Evolutionary conservation across 2,797 vertebrate species (phyloP).

Genomic region (Parauchenoglanis punctatus): DNA sequence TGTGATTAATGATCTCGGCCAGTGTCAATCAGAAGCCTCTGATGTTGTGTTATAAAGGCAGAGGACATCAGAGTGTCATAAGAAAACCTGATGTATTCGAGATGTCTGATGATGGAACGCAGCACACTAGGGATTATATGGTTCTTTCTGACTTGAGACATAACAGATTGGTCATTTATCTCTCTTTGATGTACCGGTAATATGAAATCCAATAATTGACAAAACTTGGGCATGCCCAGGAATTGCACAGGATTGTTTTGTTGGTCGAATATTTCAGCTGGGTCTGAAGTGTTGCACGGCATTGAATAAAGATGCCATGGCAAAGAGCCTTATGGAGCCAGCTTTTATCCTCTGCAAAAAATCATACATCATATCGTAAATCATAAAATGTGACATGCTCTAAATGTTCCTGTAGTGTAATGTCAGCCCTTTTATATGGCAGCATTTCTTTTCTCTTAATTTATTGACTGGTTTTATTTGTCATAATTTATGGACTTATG

Average conservation of each 20-base stretch:
- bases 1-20: not conserved
- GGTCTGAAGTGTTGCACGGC: not conserved
- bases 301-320: not conserved
- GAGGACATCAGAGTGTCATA: not conserved
- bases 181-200: not conserved
- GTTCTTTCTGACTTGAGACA: not conserved
- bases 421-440: not conserved
- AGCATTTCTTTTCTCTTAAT: not conserved
- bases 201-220: not conserved
- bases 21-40: not conserved
- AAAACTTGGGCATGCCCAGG: not conserved
- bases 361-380: not conserved
- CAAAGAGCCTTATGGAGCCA: not conserved
- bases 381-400: not conserved
- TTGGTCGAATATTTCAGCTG: not conserved
- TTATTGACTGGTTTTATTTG: not conserved
- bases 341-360: not conserved
- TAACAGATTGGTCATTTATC: not conserved
- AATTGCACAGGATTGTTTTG: not conserved
- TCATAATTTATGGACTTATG: not conserved
- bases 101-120: not conserved
- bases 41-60: not conserved
- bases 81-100: not conserved
- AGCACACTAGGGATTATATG: not conserved
- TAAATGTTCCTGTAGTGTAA: not conserved